These are phyloP conservation scores for Chelonia mydas DNA, from an alignment of 2,797 vertebrate species.

Conservation along the genomic window DNA sequence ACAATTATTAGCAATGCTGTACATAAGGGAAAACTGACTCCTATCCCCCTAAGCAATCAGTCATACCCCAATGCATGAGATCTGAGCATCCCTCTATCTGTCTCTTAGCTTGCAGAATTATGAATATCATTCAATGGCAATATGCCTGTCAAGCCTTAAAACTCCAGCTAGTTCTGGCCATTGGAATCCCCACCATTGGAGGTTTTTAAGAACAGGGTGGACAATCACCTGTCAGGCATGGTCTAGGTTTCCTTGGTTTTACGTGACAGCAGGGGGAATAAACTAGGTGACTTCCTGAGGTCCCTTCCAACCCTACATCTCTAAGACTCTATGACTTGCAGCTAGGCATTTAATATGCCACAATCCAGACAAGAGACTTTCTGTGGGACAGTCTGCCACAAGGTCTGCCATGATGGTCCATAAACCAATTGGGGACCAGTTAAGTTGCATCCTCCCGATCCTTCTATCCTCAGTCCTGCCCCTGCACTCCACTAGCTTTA, in stretches of 20 bases:
- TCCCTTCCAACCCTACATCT: background rate
- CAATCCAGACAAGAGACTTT: background rate
- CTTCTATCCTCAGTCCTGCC: background rate
- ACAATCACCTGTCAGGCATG: background rate
- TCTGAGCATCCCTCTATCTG: background rate
- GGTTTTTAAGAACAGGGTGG: background rate
- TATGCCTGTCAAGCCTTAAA: background rate
- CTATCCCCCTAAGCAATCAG: background rate
- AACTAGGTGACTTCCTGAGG: background rate
- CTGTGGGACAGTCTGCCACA: background rate
- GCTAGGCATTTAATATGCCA: background rate
- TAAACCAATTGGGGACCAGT: background rate
- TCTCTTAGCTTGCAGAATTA: background rate
- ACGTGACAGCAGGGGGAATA: background rate
- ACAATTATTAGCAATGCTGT: accelerated
- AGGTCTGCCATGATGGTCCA: background rate
- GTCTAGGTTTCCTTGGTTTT: background rate
- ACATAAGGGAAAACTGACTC: background rate
- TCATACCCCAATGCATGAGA: background rate
- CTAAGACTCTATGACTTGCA: background rate
- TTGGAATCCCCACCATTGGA: background rate
- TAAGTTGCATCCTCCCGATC: background rate
- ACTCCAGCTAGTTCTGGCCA: background rate
- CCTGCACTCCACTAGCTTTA: background rate
- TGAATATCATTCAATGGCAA: background rate